These are phyloP conservation scores for Exocentrus adspersus DNA, from an alignment of 2,888 invertebrate species.

Conservation along the genomic window DNA sequence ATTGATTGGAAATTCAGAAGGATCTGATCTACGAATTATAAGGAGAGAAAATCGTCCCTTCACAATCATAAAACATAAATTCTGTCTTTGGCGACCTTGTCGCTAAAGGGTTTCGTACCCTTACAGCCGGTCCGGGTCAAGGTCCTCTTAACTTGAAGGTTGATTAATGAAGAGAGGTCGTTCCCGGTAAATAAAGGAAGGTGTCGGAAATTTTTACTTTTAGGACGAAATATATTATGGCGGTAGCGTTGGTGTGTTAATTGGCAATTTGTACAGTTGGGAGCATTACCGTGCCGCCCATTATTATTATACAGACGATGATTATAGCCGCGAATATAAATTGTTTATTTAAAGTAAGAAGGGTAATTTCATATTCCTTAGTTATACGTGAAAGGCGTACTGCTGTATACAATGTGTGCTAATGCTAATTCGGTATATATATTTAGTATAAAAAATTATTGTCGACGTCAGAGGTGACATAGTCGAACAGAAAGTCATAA, in stretches of 20 bases:
- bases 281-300: neutral
- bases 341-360: no score
- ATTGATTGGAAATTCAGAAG: no score
- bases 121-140: neutral
- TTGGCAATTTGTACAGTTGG: neutral
- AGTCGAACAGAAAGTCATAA: neutral
- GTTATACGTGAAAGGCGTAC: no score
- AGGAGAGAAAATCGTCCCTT: no score
- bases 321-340: no score
- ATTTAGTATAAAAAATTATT: no score
- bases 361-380: no score
- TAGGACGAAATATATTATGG: neutral
- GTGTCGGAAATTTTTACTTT: slow-evolving; percentile 14
- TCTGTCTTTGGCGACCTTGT: neutral
- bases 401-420: no score
- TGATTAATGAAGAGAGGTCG: slow-evolving; percentile 10
- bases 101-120: neutral
- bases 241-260: neutral
- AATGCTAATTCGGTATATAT: no score
- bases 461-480: no score
- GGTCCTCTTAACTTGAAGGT: neutral
- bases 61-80: no score
- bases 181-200: slow-evolving; percentile 5
- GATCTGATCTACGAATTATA: no score
- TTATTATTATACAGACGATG: neutral